Evolutionary conservation across 2,797 vertebrate species (phyloP).

Genomic region (Lutjanus campechanus): DNA sequence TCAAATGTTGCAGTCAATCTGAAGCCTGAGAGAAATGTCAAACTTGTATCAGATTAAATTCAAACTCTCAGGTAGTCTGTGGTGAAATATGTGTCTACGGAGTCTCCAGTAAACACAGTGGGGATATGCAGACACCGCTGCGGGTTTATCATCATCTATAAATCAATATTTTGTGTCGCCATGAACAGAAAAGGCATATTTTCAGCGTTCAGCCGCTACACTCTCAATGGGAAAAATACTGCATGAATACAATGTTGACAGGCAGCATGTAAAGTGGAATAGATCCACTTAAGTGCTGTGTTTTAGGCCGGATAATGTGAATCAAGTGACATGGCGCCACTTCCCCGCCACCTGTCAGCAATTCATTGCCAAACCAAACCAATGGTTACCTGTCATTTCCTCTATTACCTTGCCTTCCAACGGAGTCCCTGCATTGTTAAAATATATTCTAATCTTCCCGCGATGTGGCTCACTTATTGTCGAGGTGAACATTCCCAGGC

Average conservation of each 20-base stretch:
- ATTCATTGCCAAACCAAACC: slow-evolving; percentile 63
- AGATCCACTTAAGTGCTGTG: slow-evolving; percentile 53
- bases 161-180: slow-evolving; percentile 70
- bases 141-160: slow-evolving; percentile 55
- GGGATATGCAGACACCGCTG: slow-evolving; percentile 38
- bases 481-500: slow-evolving; percentile 62
- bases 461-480: slow-evolving; percentile 64
- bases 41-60: slow-evolving; percentile 52
- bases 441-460: slow-evolving; percentile 67
- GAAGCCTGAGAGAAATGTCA: slow-evolving; percentile 64
- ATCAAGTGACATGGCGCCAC: slow-evolving; percentile 42
- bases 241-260: slow-evolving; percentile 48
- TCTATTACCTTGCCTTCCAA: slow-evolving; percentile 50
- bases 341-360: slow-evolving; percentile 54
- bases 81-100: slow-evolving; percentile 30
- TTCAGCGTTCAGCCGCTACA: slow-evolving; percentile 30
- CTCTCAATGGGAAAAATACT: slow-evolving; percentile 30
- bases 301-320: slow-evolving; percentile 59
- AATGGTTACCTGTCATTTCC: slow-evolving; percentile 59
- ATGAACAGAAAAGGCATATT: slow-evolving; percentile 41
- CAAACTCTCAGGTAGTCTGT: slow-evolving; percentile 32
- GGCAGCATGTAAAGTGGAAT: slow-evolving; percentile 49
- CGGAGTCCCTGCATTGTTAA: slow-evolving; percentile 46
- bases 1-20: slow-evolving; percentile 72
- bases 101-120: slow-evolving; percentile 46